Evolutionary conservation across 2,888 invertebrate genomes (phyloP).

Genomic region (Stegana nigrithorax): DNA sequence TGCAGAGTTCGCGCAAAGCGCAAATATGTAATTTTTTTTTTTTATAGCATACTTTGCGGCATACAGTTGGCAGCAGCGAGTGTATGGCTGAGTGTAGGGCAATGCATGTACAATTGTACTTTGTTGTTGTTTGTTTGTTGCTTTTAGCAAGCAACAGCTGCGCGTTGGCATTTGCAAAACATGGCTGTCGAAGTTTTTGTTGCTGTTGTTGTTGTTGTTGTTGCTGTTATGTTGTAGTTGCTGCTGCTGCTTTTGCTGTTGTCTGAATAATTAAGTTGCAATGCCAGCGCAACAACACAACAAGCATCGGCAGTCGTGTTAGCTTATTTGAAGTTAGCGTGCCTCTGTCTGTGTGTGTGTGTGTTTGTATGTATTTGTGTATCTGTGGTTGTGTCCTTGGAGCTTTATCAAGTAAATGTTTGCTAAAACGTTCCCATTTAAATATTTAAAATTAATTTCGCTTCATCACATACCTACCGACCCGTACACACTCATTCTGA

Average conservation of each 20-base stretch:
- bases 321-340: conserved; percentile 43
- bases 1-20: neutral
- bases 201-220: neutral
- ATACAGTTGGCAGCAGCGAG: neutral
- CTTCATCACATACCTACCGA: conserved; percentile 31
- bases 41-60: neutral
- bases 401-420: conserved; percentile 52
- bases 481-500: too few relatives aligned
- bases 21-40: too few relatives aligned
- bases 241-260: neutral
- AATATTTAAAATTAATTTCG: conserved; percentile 57
- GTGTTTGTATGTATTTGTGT: neutral
- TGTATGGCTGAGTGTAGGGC: neutral
- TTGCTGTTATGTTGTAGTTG: neutral
- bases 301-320: neutral
- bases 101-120: neutral
- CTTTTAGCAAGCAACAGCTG: neutral
- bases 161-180: too few relatives aligned
- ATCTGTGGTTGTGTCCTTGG: conserved; percentile 46
- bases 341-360: conserved; percentile 17
- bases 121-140: too few relatives aligned
- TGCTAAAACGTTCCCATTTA: conserved; percentile 51
- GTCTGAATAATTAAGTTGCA: conserved; percentile 13
- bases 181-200: too few relatives aligned
- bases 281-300: neutral